These are phyloP conservation scores for Chitala chitala DNA, from an alignment of 2,113 vertebrate species.

Conservation along the genomic window DNA sequence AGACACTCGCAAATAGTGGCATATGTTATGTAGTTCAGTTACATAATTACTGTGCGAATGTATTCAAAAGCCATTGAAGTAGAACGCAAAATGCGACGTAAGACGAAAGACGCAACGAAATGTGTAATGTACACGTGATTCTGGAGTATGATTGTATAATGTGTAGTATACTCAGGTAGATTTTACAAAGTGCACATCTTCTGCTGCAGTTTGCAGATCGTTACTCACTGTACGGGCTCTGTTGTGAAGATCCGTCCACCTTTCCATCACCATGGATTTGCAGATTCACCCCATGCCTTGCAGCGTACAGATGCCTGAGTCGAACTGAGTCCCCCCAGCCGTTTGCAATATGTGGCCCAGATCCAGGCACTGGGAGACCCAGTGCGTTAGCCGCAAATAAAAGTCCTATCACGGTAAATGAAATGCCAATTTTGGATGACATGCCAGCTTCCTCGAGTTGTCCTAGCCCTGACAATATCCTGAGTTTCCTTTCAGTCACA, in stretches of 20 bases:
- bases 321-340: slow-evolving; percentile 81
- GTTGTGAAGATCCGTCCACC: slow-evolving; percentile 66
- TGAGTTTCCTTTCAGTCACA: neutral
- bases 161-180: neutral
- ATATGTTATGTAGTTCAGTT: too few species aligned
- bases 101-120: too few species aligned
- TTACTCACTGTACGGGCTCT: slow-evolving; percentile 76
- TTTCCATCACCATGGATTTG: slow-evolving; percentile 71
- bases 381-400: slow-evolving; percentile 42
- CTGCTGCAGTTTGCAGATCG: neutral
- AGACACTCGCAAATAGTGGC: too few species aligned
- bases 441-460: slow-evolving; percentile 26
- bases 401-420: slow-evolving; percentile 47
- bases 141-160: too few species aligned
- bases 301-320: slow-evolving; percentile 77
- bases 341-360: slow-evolving; percentile 68
- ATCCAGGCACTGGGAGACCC: slow-evolving; percentile 59
- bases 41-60: too few species aligned
- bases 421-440: slow-evolving; percentile 35
- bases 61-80: too few species aligned
- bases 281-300: slow-evolving; percentile 72
- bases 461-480: slow-evolving; percentile 8
- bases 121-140: too few species aligned
- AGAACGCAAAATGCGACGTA: too few species aligned
- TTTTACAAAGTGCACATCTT: too few species aligned